phyloP scores from a whole-genome alignment of 2,113 vertebrate species.

The Antennarius striatus region DNA sequence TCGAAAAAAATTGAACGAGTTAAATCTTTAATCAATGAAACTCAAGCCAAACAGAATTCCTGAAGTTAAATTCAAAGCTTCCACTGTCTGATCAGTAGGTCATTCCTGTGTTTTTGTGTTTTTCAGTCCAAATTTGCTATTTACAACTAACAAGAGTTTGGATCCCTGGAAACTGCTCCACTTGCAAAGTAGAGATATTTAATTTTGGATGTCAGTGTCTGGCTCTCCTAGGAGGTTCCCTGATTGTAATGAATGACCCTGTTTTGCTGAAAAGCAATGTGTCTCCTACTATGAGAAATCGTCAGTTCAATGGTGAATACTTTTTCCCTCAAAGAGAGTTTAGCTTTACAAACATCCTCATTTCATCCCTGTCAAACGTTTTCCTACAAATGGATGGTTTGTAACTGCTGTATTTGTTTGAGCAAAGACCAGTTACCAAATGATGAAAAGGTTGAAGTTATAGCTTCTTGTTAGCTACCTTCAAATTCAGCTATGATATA shows the following conservation, averaged over 20 bases:
- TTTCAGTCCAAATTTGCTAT: not conserved
- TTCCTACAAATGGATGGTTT: not conserved
- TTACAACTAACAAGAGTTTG: not conserved
- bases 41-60: slow-evolving; percentile 19
- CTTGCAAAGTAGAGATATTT: not conserved
- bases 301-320: not conserved
- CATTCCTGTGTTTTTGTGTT: not conserved
- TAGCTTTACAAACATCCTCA: not conserved
- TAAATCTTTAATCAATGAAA: slow-evolving; percentile 20
- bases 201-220: not conserved
- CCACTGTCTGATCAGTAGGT: no score
- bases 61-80: not conserved
- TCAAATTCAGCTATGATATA: no score
- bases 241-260: not conserved
- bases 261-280: slow-evolving; percentile 5
- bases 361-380: not conserved
- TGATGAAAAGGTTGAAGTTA: no score
- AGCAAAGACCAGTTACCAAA: no score
- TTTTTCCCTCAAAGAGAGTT: not conserved
- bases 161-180: not conserved
- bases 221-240: not conserved
- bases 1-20: slow-evolving; percentile 24
- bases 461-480: no score
- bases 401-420: not conserved
- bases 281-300: not conserved